Evolutionary conservation across 2,113 vertebrate genomes (phyloP).

Genomic region (Solenodon paradoxus): DNA sequence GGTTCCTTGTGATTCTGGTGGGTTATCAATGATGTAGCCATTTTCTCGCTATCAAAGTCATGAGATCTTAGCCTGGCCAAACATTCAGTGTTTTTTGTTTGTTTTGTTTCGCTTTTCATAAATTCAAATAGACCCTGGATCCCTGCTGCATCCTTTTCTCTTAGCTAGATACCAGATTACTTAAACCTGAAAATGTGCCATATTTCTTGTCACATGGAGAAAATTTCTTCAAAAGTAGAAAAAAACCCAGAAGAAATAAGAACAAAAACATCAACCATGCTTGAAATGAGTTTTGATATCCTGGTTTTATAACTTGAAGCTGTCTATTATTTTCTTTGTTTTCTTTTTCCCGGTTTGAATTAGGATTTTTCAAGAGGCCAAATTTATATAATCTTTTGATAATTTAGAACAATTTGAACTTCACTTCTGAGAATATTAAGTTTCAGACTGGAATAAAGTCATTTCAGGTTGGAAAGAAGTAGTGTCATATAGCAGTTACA

Average conservation of each 20-base stretch:
- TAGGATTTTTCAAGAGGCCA: background rate
- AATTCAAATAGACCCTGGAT: background rate
- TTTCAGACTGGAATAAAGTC: background rate
- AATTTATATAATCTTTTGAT: background rate
- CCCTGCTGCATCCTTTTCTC: background rate
- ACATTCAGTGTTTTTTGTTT: background rate
- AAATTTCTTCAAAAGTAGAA: background rate
- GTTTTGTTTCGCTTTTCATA: too few relatives aligned
- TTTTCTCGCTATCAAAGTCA: background rate
- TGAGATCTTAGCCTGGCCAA: background rate
- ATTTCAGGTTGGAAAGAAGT: background rate
- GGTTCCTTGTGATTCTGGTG: background rate
- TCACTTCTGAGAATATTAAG: background rate
- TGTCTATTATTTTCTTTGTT: background rate
- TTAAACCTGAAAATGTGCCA: background rate
- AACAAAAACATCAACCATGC: background rate
- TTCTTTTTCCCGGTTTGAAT: background rate
- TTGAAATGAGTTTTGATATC: background rate
- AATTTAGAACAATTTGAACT: background rate
- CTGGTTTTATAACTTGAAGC: background rate
- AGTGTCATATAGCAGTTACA: background rate
- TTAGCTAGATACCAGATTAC: background rate
- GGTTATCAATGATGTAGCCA: background rate
- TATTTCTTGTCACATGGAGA: background rate
- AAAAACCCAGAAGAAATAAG: background rate